Percentiles rank a stretch among this genome's conserved stretches.
These are phyloP conservation scores for Phymorhynchus buccinoides DNA, from an alignment of 1,140 invertebrate genomes.

Conservation along the genomic window DNA sequence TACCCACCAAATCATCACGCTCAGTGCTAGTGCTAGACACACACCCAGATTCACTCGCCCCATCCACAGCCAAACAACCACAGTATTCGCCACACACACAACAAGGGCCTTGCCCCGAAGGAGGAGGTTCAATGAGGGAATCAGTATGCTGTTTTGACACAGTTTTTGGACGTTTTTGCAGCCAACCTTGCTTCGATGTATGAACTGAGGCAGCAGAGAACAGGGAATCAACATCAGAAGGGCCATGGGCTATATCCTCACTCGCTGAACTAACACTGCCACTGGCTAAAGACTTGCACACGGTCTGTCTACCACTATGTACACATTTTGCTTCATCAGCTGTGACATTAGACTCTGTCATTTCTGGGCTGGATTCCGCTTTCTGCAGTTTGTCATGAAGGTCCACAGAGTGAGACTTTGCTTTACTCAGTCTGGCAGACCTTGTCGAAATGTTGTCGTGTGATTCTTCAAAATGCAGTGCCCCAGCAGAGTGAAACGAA, in stretches of 20 bases:
- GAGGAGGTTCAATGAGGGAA: background rate
- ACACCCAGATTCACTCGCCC: background rate
- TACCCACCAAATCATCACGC: constrained; percentile 39
- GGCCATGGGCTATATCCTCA: background rate
- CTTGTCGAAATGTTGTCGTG: background rate
- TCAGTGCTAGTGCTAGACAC: too few species aligned
- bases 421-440: background rate
- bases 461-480: background rate
- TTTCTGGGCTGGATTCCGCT: background rate
- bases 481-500: background rate
- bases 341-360: background rate
- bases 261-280: background rate
- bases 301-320: background rate
- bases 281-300: background rate
- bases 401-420: background rate
- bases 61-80: background rate
- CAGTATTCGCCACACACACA: background rate
- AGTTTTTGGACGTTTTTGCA: constrained; percentile 26
- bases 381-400: background rate
- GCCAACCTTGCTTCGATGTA: constrained; percentile 7
- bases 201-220: background rate
- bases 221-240: background rate
- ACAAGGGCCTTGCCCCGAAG: background rate
- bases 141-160: background rate
- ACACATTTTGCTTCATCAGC: background rate